Percentiles rank a stretch among this genome's conserved stretches.
Evolutionary conservation across 2,113 vertebrate genomes (phyloP).

Genomic region (Corydoras sp.): DNA sequence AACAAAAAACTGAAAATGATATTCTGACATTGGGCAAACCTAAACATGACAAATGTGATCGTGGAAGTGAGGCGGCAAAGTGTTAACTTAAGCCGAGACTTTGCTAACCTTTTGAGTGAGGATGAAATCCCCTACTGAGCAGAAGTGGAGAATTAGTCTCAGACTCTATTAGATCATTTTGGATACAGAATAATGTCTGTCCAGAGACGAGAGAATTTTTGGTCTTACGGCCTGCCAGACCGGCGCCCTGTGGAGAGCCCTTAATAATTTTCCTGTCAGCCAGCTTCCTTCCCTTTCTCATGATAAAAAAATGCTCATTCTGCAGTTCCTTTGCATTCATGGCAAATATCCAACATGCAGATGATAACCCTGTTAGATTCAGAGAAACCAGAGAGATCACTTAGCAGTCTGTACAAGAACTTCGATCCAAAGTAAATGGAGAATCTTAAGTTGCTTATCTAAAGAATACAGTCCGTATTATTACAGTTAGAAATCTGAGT

Average conservation of each 20-base stretch:
- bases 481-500: neutral
- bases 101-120: slow-evolving; percentile 1
- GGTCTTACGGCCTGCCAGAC: slow-evolving; percentile 22
- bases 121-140: slow-evolving; percentile 12
- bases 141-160: slow-evolving; percentile 18
- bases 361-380: slow-evolving; percentile 26
- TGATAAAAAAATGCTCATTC: slow-evolving; percentile 39
- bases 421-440: slow-evolving; percentile 1
- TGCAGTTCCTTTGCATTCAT: slow-evolving; percentile 39
- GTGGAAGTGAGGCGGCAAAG: neutral
- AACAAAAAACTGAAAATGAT: neutral
- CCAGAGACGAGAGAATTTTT: slow-evolving; percentile 22
- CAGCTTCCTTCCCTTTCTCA: slow-evolving; percentile 49
- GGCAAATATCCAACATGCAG: neutral
- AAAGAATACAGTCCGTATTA: slow-evolving; percentile 3
- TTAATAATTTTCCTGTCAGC: slow-evolving; percentile 45
- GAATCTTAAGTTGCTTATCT: neutral
- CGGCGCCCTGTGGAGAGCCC: slow-evolving; percentile 39
- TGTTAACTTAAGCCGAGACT: slow-evolving; percentile 5
- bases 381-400: slow-evolving; percentile 32
- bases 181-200: slow-evolving; percentile 29
- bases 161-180: slow-evolving; percentile 16
- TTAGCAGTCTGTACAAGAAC: neutral
- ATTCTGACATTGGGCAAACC: neutral
- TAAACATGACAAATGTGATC: neutral